Evolutionary conservation across 1,140 invertebrate species (phyloP).

Genomic region (Trachelipus rathkii): DNA sequence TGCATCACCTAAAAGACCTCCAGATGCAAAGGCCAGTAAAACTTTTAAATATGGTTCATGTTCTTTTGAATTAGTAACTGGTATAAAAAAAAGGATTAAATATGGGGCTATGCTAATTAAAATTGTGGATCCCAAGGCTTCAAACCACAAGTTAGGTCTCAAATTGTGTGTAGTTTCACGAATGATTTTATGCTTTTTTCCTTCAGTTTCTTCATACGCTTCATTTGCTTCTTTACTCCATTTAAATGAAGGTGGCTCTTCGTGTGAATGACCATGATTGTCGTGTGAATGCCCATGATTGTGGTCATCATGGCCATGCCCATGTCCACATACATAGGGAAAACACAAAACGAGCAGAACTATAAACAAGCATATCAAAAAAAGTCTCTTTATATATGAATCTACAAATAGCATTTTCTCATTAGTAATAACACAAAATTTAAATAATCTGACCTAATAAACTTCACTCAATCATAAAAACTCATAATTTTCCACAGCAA

Average conservation of each 20-base stretch:
- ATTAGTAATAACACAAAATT: no score
- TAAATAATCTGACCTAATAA: no score
- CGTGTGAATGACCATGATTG: conserved; percentile 47
- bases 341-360: conserved; percentile 32
- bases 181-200: conserved; percentile 46
- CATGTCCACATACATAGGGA: conserved; percentile 47
- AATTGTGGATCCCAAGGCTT: conserved; percentile 80
- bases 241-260: conserved; percentile 65
- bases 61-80: conserved; percentile 78
- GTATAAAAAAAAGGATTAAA: conserved; percentile 88
- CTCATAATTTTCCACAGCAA: no score
- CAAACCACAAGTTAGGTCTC: conserved; percentile 62
- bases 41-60: conserved; percentile 81
- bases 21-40: conserved; percentile 87
- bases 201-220: conserved; percentile 47
- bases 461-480: no score
- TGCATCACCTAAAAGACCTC: conserved; percentile 89
- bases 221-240: conserved; percentile 70
- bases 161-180: neutral
- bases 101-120: conserved; percentile 92
- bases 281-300: conserved; percentile 47
- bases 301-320: conserved; percentile 50
- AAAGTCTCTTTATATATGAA: neutral
- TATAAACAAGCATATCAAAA: conserved; percentile 7
- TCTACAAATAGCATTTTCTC: no score